These are phyloP conservation scores for Crepidodera aurea DNA, from an alignment of 2,888 invertebrate genomes.

Conservation along the genomic window DNA sequence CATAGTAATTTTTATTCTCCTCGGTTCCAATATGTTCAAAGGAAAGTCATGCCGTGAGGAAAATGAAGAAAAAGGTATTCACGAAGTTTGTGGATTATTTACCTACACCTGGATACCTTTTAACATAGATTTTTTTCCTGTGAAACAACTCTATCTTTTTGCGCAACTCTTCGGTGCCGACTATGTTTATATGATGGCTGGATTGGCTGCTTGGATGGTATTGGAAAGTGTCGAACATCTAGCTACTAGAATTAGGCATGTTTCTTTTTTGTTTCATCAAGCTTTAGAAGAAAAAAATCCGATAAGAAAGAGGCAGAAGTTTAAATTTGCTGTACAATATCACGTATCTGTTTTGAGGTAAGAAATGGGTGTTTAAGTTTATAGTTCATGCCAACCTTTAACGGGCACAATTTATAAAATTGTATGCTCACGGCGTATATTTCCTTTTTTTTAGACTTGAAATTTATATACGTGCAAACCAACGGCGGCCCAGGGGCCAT, in stretches of 20 bases:
- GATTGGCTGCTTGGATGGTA: constrained; percentile 29
- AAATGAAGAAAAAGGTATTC: not conserved
- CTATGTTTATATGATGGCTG: constrained; percentile 31
- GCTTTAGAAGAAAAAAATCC: constrained; percentile 27
- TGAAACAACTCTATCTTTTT: constrained; percentile 29
- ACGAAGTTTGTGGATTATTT: constrained; percentile 34
- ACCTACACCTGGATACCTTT: constrained; percentile 37
- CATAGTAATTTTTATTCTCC: constrained; percentile 17
- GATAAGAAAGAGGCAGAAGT: constrained; percentile 25
- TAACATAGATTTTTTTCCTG: constrained; percentile 35
- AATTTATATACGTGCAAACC: no score
- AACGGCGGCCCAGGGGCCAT: no score
- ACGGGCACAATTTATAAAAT: not conserved
- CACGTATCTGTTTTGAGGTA: constrained; percentile 30
- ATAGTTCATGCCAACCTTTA: no score
- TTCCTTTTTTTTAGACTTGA: not conserved
- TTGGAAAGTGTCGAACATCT: constrained; percentile 31
- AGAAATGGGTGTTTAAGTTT: no score
- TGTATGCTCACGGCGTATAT: not conserved
- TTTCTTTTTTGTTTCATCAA: constrained; percentile 24
- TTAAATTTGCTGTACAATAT: constrained; percentile 30
- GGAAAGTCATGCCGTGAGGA: not conserved
- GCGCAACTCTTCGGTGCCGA: constrained; percentile 28
- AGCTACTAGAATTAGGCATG: constrained; percentile 27
- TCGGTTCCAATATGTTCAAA: constrained; percentile 27